These are phyloP conservation scores for Dicentrarchus labrax DNA, from an alignment of 2,113 vertebrate genomes.

Conservation along the genomic window DNA sequence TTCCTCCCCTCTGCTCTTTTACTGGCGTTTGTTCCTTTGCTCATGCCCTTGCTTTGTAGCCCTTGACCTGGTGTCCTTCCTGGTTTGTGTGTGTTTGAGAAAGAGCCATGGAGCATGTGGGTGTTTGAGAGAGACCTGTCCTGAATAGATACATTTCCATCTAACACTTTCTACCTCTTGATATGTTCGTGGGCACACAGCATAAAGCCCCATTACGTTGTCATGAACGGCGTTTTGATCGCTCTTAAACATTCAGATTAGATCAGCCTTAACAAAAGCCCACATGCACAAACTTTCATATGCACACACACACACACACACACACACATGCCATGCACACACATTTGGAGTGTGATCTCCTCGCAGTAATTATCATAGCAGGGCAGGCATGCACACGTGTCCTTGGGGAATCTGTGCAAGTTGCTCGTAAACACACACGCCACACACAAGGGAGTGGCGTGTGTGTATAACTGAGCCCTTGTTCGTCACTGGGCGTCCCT, in stretches of 20 bases:
- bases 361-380: slow-evolving; percentile 69
- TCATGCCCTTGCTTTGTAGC: slow-evolving; percentile 54
- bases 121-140: slow-evolving; percentile 8
- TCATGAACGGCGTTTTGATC: slow-evolving; percentile 29
- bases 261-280: slow-evolving; percentile 38
- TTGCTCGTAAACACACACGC: slow-evolving; percentile 72
- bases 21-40: slow-evolving; percentile 56
- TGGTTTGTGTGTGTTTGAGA: slow-evolving; percentile 41
- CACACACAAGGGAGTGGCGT: slow-evolving; percentile 65
- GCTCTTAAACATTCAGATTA: slow-evolving; percentile 32
- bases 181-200: not conserved
- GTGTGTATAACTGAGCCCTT: slow-evolving; percentile 73
- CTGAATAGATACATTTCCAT: slow-evolving; percentile 38
- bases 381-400: slow-evolving; percentile 75
- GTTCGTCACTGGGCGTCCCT: slow-evolving; percentile 77
- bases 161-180: slow-evolving; percentile 11
- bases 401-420: slow-evolving; percentile 66
- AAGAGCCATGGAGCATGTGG: slow-evolving; percentile 4
- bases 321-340: slow-evolving; percentile 28
- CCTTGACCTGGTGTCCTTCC: slow-evolving; percentile 60
- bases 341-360: slow-evolving; percentile 54
- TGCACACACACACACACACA: slow-evolving; percentile 21
- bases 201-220: slow-evolving; percentile 25
- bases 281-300: slow-evolving; percentile 23
- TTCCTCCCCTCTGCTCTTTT: slow-evolving; percentile 35